Base-by-base conservation (phyloP, 1,140 invertebrate genomes). In the Manduca sexta region DNA sequence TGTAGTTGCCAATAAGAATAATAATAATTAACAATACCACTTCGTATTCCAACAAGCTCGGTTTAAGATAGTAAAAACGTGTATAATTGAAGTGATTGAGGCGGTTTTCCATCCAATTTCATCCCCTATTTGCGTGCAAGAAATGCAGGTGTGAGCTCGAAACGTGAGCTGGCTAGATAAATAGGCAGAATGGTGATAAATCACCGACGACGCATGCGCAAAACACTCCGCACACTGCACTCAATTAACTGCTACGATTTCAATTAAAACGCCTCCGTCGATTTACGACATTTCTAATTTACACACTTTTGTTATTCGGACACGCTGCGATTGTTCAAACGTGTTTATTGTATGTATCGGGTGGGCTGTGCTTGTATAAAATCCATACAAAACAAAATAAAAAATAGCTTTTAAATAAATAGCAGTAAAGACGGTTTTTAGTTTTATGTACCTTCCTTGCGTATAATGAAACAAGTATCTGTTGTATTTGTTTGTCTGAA, bases 211-310 rank as follows among this genome's bases (percentile, higher is more conserved):
- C 74, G 75, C 76, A 73, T 69, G 78, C 75, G 78, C 72, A 60
- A 35, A 46, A 41, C 42, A 29, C 40, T n/a, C n/a, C 42, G 49
- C 58, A 57, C 59, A 67, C 60, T 64, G 61, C 68, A 78, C 66
- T 75, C 69, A 72, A 80, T 77, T 79, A 80, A 76, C 64, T 62
- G 64, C 53, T 57, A 64, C 65, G 62, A 80, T 79, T 80, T 83
- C 79, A 83, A 83, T 83, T 83, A 80, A 80, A 80, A 78, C 76
- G 68, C 73, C 69, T 70, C 58, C 46, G 31, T 37, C 59, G 53
- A 78, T 82, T 79, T 82, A 82, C 69, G 52, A 53, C 54, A 62
- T 67, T 73, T 76, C 70, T 76, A 77, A 78, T 79, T 74, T 83
- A 82, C 67, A 68, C 66, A 70, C 65, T 70, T 79, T 75, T 69